Base-by-base conservation (phyloP, 2,113 vertebrate species). In the Hepsetus odoe region DNA sequence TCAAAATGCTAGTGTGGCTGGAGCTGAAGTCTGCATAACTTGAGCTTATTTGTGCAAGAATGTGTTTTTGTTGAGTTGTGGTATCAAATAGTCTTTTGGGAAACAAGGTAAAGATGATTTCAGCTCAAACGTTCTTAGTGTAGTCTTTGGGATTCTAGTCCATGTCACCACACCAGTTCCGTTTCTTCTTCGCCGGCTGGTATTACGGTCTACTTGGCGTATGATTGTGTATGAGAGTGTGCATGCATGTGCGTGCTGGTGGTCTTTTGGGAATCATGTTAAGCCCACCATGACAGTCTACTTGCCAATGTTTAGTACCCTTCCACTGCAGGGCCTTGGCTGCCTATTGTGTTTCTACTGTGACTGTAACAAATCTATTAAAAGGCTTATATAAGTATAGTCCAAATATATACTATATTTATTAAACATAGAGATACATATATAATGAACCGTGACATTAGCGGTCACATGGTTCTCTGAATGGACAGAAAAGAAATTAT, bases 281-380 rank as follows among this genome's bases (percentile, higher is more conserved):
- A 30, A 58, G 9, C 11, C 6, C 24, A 44, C 49, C 38, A 42
- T 35, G 38, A 24, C 49, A 56, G 55, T 67, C 16, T 28, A 11
- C 42, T 67, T 67, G 62, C 33, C 62, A 67, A 30, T 56, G 62
- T 40, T 66, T 58, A 38, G 35, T 38, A 65, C 33, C n/a, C 61
- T 65, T 65, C 61, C 28, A 80, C 68, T 58, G 40, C 33, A 53
- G 66, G 28, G 86, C 86, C 74, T 89, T 79, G 86, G 85, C 85
- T 88, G 83, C 87, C 85, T 81, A 73, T 83, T 83, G 69, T 86
- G 85, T 85, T 81, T 89, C 82, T 90, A 86, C 71, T 90, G 82
- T 85, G 72, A 76, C 53, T 73, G n/a, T 73, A n/a, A 22, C 38
- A 44, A 59, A 71, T n/a, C 42, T 67, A 84, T 85, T n/a, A 85